Conservation (phyloP, 2,797 vertebrate genomes). For the Ctenopoma kingsleyae region DNA sequence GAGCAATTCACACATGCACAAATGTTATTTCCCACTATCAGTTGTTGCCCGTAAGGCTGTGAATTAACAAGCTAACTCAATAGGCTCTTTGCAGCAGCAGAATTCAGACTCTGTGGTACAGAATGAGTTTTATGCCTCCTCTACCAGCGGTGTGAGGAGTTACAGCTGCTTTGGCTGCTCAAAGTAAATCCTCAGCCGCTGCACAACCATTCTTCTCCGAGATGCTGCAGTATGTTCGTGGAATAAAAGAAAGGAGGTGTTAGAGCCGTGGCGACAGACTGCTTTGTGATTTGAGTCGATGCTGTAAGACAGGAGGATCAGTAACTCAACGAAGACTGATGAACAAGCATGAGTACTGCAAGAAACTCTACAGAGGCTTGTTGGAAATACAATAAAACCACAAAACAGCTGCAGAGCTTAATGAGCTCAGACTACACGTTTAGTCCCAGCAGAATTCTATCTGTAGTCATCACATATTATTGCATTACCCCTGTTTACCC, state of each 20-base stretch:
- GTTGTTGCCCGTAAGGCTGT: conserved; percentile 9
- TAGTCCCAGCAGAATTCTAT: conserved; percentile 27
- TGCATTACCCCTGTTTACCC: conserved; percentile 25
- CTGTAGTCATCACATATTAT: neutral
- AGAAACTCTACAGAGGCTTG: neutral
- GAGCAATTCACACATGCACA: conserved; percentile 13
- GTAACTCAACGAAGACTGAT: conserved; percentile 1
- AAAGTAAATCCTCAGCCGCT: neutral
- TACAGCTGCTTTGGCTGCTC: neutral
- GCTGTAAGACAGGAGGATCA: conserved; percentile 6
- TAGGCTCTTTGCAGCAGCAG: conserved; percentile 11
- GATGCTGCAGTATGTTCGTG: neutral
- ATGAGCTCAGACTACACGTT: conserved; percentile 26
- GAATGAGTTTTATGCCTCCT: conserved; percentile 8
- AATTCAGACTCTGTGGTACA: neutral
- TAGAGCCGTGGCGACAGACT: neutral
- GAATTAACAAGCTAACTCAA: conserved; percentile 27
- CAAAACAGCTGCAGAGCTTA: neutral
- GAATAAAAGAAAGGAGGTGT: conserved; percentile 1
- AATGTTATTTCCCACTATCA: conserved; percentile 2
- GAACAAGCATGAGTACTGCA: neutral
- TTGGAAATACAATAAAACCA: neutral
- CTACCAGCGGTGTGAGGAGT: neutral
- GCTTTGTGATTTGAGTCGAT: neutral
- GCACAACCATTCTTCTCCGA: neutral